phyloP scores from a whole-genome alignment of 2,797 vertebrate genomes.

The Yasuhikotakia modesta region DNA sequence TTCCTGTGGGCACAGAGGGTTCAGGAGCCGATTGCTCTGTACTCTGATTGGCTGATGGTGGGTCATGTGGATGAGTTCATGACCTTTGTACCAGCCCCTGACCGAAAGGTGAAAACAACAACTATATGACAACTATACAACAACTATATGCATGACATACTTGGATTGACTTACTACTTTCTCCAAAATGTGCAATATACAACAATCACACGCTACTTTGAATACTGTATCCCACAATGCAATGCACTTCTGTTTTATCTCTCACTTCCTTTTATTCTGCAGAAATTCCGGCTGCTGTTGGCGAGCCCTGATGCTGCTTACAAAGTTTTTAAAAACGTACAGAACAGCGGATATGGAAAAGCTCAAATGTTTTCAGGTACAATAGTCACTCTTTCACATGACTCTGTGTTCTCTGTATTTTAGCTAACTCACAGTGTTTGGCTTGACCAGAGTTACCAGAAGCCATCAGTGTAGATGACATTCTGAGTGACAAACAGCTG shows the following conservation, averaged over 20 bases:
- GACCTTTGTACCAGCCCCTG: constrained; percentile 83
- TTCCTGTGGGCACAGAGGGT: constrained; percentile 90
- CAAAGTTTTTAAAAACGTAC: constrained; percentile 84
- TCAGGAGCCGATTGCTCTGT: constrained; percentile 86
- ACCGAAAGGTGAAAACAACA: constrained; percentile 83
- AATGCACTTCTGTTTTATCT: background rate
- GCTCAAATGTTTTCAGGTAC: constrained; percentile 86
- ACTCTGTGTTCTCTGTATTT: background rate
- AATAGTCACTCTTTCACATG: constrained; percentile 16
- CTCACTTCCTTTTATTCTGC: background rate
- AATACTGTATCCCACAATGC: background rate
- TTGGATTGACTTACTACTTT: background rate
- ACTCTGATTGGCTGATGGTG: constrained; percentile 86
- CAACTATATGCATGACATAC: too few species aligned
- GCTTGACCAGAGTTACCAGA: constrained; percentile 61
- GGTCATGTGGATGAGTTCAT: constrained; percentile 92
- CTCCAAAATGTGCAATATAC: background rate
- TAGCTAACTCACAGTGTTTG: background rate
- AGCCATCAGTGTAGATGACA: constrained; percentile 70
- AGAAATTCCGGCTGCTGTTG: constrained; percentile 91
- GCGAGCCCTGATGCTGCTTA: constrained; percentile 88
- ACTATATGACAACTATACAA: too few species aligned
- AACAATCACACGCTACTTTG: background rate
- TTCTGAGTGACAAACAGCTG: constrained; percentile 73
- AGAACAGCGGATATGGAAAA: constrained; percentile 84